phyloP scores from a whole-genome alignment of 2,797 vertebrate genomes.

The Helostoma temminkii region DNA sequence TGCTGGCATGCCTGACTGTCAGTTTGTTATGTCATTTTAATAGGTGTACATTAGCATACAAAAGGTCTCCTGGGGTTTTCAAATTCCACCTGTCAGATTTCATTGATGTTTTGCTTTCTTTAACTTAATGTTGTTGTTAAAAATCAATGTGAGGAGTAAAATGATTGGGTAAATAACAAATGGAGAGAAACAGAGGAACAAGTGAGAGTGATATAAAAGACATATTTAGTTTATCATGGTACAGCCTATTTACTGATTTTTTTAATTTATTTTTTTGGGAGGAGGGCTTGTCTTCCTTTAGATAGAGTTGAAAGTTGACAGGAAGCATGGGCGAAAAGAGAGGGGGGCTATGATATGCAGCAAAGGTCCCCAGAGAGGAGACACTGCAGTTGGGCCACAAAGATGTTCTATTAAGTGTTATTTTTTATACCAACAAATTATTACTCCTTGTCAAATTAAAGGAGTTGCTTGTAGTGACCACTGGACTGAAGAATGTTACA shows the following conservation, averaged over 20 bases:
- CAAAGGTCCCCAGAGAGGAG: too few relatives aligned
- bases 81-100: constrained; percentile 65
- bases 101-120: constrained; percentile 53
- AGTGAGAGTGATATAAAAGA: neutral
- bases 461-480: neutral
- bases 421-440: constrained; percentile 1
- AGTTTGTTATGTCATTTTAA: constrained; percentile 59
- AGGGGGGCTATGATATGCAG: too few relatives aligned
- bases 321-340: too few relatives aligned
- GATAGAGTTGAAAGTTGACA: too few relatives aligned
- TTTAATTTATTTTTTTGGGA: too few relatives aligned
- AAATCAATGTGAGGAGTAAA: too few relatives aligned
- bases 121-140: constrained; percentile 38
- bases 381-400: too few relatives aligned
- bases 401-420: neutral
- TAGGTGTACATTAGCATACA: constrained; percentile 55
- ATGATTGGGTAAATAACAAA: too few relatives aligned
- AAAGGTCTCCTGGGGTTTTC: constrained; percentile 56
- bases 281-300: too few relatives aligned
- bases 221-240: too few relatives aligned
- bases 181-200: neutral
- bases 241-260: too few relatives aligned
- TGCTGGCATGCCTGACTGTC: constrained; percentile 50
- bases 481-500: neutral
- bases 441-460: neutral